Conservation (phyloP, 2,888 invertebrate genomes). For the Xestobium rufovillosum region DNA sequence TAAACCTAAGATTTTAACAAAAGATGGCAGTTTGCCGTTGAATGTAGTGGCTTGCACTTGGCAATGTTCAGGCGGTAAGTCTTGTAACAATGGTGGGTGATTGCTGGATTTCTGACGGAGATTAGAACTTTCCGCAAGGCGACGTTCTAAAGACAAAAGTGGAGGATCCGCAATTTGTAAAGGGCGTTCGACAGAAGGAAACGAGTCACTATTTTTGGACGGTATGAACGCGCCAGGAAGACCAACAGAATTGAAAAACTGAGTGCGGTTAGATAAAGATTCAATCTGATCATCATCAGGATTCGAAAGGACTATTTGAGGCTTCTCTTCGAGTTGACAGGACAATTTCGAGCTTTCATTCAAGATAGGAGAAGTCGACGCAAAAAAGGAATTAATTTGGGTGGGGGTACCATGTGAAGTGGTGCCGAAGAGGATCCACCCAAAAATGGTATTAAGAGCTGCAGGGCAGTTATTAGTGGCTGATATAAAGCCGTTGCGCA, state of each 20-base stretch:
- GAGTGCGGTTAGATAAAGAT: neutral
- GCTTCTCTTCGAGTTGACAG: constrained; percentile 3
- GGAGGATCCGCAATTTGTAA: too few species aligned
- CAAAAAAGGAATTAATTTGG: constrained; percentile 2
- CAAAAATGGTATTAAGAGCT: too few species aligned
- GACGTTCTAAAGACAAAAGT: too few species aligned
- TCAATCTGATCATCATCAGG: constrained; percentile 4
- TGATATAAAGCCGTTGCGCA: too few species aligned
- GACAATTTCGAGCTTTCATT: neutral
- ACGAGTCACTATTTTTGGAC: too few species aligned
- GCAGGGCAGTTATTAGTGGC: too few species aligned
- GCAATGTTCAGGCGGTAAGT: constrained; percentile 6
- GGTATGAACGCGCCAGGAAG: neutral
- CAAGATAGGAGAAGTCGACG: neutral
- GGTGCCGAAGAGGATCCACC: neutral
- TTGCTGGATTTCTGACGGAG: constrained; percentile 5
- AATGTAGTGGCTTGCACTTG: too few species aligned
- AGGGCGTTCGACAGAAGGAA: too few species aligned
- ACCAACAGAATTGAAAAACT: neutral
- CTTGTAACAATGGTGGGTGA: constrained; percentile 16
- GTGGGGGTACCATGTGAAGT: too few species aligned
- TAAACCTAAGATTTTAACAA: too few species aligned
- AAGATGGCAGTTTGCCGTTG: too few species aligned
- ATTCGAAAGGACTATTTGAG: neutral
- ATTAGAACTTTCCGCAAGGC: neutral